phyloP scores from a whole-genome alignment of 2,888 invertebrate genomes.

The Archaeoteleia sp. region DNA sequence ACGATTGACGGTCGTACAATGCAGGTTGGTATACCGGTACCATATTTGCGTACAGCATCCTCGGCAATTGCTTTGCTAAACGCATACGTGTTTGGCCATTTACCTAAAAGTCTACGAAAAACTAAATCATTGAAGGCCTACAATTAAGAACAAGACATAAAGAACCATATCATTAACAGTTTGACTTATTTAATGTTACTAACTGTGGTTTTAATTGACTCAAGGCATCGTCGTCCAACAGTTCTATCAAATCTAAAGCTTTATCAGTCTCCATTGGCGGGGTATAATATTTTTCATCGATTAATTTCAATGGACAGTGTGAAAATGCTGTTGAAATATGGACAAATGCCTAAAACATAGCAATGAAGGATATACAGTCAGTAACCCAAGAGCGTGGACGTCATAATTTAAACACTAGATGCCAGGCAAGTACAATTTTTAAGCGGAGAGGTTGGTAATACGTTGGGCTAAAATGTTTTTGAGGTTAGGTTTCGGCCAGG shows the following conservation, averaged over 20 bases:
- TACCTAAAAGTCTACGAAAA: conserved; percentile 74
- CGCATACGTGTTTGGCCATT: conserved; percentile 84
- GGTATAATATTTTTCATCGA: conserved; percentile 69
- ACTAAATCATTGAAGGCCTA: conserved; percentile 5
- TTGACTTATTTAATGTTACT: conserved; percentile 32
- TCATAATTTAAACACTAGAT: no score
- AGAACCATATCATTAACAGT: conserved; percentile 2
- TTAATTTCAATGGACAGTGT: conserved; percentile 61
- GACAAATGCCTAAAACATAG: conserved; percentile 64
- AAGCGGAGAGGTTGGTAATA: no score
- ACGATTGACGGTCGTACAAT: conserved; percentile 83
- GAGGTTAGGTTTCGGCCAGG: no score
- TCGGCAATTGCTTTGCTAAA: conserved; percentile 85
- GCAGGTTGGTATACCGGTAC: conserved; percentile 78
- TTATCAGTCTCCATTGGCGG: conserved; percentile 62
- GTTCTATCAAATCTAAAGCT: conserved; percentile 61
- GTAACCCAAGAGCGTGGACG: no score
- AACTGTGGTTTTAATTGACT: conserved; percentile 63
- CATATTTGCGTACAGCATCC: conserved; percentile 77
- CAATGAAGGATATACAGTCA: background rate
- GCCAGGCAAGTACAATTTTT: no score
- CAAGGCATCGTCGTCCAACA: conserved; percentile 64
- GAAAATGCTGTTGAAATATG: conserved; percentile 72
- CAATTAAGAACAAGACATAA: no score
- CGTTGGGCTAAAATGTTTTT: no score